phyloP scores from a whole-genome alignment of 2,888 invertebrate genomes.

The Heliconius hortense region DNA sequence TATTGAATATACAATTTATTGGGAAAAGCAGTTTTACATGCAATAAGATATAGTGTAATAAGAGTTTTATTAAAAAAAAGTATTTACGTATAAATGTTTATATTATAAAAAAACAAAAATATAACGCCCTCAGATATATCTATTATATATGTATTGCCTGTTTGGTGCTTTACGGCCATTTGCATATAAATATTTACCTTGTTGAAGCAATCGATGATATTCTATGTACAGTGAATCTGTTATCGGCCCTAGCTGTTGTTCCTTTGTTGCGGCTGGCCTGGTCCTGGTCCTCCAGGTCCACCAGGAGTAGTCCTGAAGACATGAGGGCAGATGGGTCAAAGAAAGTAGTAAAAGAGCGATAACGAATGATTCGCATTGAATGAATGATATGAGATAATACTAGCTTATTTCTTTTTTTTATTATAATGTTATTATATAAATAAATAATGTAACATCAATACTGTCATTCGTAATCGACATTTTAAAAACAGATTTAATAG shows the following conservation, averaged over 20 bases:
- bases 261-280: slow-evolving; percentile 48
- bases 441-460: slow-evolving; percentile 12
- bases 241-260: slow-evolving; percentile 55
- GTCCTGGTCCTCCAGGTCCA: background rate
- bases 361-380: slow-evolving; percentile 21
- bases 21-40: slow-evolving; percentile 68
- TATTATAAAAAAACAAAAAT: slow-evolving; percentile 66
- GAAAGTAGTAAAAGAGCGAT: background rate
- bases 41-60: slow-evolving; percentile 76
- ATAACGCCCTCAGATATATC: slow-evolving; percentile 67
- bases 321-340: background rate
- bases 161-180: slow-evolving; percentile 77
- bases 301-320: background rate
- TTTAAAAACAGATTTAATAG: slow-evolving; percentile 24
- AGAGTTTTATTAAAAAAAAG: slow-evolving; percentile 76
- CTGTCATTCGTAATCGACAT: slow-evolving; percentile 21
- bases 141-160: slow-evolving; percentile 54
- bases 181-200: slow-evolving; percentile 67
- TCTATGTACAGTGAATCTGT: slow-evolving; percentile 52
- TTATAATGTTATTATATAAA: background rate
- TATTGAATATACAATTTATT: slow-evolving; percentile 71
- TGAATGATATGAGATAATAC: background rate
- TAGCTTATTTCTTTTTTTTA: background rate
- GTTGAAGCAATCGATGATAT: slow-evolving; percentile 62
- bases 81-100: slow-evolving; percentile 76